Conservation (phyloP, 2,113 vertebrate genomes). For the Antennarius striatus region DNA sequence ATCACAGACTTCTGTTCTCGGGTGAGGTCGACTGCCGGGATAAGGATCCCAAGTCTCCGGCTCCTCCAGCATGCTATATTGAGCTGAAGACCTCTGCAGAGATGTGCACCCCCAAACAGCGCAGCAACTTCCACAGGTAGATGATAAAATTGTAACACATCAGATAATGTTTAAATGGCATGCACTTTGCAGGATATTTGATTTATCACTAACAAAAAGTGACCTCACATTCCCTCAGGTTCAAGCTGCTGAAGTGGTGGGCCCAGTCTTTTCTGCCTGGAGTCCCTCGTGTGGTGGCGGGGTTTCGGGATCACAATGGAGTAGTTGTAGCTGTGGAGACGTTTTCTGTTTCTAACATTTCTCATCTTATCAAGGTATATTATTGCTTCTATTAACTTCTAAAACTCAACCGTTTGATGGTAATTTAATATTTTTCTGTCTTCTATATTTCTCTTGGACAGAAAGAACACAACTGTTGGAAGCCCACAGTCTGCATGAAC, state of each 20-base stretch:
- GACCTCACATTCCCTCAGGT: constrained; percentile 68
- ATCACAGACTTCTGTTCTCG: constrained; percentile 86
- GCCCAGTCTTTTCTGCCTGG: constrained; percentile 91
- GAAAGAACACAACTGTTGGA: constrained; percentile 88
- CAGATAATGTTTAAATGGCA: background rate
- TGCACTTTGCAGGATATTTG: too few species aligned
- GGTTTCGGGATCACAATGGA: constrained; percentile 86
- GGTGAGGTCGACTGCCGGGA: constrained; percentile 90
- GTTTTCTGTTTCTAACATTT: constrained; percentile 86
- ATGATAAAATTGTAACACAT: background rate
- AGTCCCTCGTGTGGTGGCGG: constrained; percentile 86
- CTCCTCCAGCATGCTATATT: constrained; percentile 85
- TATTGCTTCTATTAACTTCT: too few species aligned
- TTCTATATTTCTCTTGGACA: constrained; percentile 44
- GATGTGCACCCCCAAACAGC: constrained; percentile 86
- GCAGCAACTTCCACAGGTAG: constrained; percentile 88
- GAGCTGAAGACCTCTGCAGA: constrained; percentile 91
- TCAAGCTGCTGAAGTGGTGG: constrained; percentile 94
- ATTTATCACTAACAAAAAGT: background rate
- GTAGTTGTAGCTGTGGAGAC: constrained; percentile 82
- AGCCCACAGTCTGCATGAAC: constrained; percentile 91
- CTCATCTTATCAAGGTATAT: constrained; percentile 84
- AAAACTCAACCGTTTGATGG: too few species aligned
- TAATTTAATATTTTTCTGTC: too few species aligned
- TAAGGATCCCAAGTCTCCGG: constrained; percentile 67